These are phyloP conservation scores for Malthinus flaveolus DNA, from an alignment of 2,888 invertebrate species.

Conservation along the genomic window DNA sequence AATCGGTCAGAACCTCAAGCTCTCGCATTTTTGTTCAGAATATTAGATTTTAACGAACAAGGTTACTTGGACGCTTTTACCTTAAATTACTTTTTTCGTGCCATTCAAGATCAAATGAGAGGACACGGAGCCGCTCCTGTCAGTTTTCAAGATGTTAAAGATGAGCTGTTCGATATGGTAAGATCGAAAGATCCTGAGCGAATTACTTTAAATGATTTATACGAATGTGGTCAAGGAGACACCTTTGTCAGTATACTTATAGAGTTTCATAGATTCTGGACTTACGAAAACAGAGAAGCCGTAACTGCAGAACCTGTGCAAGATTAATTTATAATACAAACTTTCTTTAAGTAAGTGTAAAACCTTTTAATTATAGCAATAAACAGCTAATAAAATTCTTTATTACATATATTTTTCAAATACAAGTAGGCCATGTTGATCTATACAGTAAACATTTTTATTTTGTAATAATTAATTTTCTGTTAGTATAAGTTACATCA, in stretches of 20 bases:
- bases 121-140: conserved; percentile 88
- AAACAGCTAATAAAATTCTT: neutral
- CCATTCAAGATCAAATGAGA: conserved; percentile 89
- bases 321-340: conserved; percentile 37
- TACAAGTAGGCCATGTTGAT: conserved; percentile 6
- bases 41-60: conserved; percentile 85
- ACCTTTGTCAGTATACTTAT: conserved; percentile 92
- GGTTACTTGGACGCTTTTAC: conserved; percentile 90
- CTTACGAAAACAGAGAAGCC: conserved; percentile 91
- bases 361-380: neutral
- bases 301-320: conserved; percentile 64
- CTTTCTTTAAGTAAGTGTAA: neutral
- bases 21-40: conserved; percentile 86
- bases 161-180: conserved; percentile 98
- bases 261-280: conserved; percentile 96
- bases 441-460: conserved; percentile 4
- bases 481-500: neutral
- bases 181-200: conserved; percentile 80
- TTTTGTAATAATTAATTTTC: conserved; percentile 1
- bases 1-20: conserved; percentile 91
- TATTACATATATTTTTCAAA: conserved; percentile 4
- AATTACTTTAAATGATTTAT: conserved; percentile 86
- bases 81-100: conserved; percentile 90
- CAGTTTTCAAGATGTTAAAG: conserved; percentile 91
- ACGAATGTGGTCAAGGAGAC: conserved; percentile 87